phyloP scores from a whole-genome alignment of 1,140 invertebrate genomes.

The Euborellia annulipes region DNA sequence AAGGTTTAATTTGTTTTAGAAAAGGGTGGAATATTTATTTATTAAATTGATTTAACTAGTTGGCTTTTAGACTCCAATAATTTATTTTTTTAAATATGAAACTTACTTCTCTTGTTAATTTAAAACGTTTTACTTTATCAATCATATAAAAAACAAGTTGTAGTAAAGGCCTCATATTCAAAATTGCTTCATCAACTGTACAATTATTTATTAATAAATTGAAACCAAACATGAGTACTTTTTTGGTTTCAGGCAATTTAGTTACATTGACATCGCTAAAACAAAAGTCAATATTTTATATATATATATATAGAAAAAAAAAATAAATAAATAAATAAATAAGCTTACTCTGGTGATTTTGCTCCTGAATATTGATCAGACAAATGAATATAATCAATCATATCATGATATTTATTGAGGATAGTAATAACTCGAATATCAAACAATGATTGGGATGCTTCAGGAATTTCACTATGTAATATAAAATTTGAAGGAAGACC shows the following conservation, averaged over 20 bases:
- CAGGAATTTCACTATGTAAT: slow-evolving; percentile 78
- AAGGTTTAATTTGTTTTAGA: background rate
- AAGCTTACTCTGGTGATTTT: slow-evolving; percentile 72
- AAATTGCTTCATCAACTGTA: slow-evolving; percentile 39
- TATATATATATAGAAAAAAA: slow-evolving; percentile 14
- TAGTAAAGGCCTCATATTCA: slow-evolving; percentile 62
- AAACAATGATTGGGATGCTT: slow-evolving; percentile 65
- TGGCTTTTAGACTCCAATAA: too few species aligned
- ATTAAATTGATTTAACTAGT: too few species aligned
- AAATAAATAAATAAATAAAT: slow-evolving; percentile 12
- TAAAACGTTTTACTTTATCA: slow-evolving; percentile 78
- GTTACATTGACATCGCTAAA: slow-evolving; percentile 35
- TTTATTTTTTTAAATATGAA: background rate
- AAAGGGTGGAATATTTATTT: slow-evolving; percentile 4
- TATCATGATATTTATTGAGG: slow-evolving; percentile 67
- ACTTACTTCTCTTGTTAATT: slow-evolving; percentile 79
- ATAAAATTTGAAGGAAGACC: slow-evolving; percentile 64
- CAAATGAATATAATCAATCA: slow-evolving; percentile 92
- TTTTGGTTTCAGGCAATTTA: slow-evolving; percentile 49
- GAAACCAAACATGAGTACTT: slow-evolving; percentile 69
- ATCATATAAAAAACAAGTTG: slow-evolving; percentile 80
- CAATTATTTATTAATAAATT: slow-evolving; percentile 53
- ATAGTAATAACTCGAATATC: slow-evolving; percentile 69
- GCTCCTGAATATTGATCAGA: slow-evolving; percentile 88
- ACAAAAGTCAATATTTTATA: slow-evolving; percentile 12